phyloP scores from a whole-genome alignment of 2,797 vertebrate genomes.

The Periparus ater region DNA sequence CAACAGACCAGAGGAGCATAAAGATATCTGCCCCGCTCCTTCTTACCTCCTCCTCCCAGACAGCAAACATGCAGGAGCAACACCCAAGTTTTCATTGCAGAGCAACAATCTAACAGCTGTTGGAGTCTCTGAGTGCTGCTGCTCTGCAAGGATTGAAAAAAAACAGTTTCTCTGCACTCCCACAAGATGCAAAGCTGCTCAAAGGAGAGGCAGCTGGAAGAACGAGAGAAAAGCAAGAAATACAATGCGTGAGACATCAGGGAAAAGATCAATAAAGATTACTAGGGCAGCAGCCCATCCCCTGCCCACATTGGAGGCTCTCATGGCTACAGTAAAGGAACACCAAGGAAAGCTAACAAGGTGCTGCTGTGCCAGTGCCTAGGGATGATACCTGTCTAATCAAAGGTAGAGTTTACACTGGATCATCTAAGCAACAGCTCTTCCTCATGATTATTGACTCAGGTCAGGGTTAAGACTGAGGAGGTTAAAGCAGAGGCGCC shows the following conservation, averaged over 20 bases:
- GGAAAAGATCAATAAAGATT: slow-evolving; percentile 61
- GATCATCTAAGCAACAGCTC: slow-evolving; percentile 31
- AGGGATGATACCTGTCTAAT: slow-evolving; percentile 47
- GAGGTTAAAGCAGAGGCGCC: not conserved
- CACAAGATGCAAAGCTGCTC: slow-evolving; percentile 1
- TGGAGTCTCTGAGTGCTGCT: not conserved
- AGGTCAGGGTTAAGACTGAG: slow-evolving; percentile 40
- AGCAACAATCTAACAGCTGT: not conserved
- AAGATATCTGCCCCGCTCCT: not conserved
- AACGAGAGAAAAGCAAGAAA: slow-evolving; percentile 15
- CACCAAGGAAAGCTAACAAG: slow-evolving; percentile 45
- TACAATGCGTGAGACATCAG: slow-evolving; percentile 6
- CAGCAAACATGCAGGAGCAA: not conserved
- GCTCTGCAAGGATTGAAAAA: not conserved
- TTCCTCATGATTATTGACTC: slow-evolving; percentile 35
- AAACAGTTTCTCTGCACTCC: not conserved
- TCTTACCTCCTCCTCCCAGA: not conserved
- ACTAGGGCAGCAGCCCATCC: slow-evolving; percentile 39
- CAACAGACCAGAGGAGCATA: not conserved
- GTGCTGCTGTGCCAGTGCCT: not conserved
- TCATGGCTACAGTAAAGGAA: not conserved
- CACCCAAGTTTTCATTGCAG: not conserved
- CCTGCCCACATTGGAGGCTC: not conserved
- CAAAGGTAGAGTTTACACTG: slow-evolving; percentile 49
- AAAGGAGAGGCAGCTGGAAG: not conserved